Percentiles rank a stretch among this genome's conserved stretches.
Conservation (phyloP, 2,888 invertebrate species). For the Caprella mutica region DNA sequence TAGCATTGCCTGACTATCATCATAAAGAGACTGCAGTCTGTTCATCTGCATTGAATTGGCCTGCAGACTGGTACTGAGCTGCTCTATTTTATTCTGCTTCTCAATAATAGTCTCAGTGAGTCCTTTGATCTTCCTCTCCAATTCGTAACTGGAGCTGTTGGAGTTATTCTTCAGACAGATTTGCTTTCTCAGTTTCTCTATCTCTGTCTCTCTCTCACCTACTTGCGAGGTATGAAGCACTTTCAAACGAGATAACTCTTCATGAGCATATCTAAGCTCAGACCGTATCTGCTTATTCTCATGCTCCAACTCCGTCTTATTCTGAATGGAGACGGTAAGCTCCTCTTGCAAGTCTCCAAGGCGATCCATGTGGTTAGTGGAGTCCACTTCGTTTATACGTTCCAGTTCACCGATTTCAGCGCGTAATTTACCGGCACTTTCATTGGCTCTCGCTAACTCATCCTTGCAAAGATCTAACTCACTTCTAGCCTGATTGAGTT, state of each 20-base stretch:
- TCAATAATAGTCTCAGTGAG: conserved; percentile 72
- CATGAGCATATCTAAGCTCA: conserved; percentile 48
- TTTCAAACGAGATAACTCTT: conserved; percentile 47
- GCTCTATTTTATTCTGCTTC: conserved; percentile 74
- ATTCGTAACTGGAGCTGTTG: no score
- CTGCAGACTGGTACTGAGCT: conserved; percentile 70
- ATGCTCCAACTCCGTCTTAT: conserved; percentile 42
- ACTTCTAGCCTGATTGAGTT: conserved; percentile 51
- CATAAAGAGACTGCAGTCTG: conserved; percentile 60
- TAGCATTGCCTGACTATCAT: no score
- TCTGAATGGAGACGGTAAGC: conserved; percentile 41
- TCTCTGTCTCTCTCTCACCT: conserved; percentile 49
- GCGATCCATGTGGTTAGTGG: conserved; percentile 36
- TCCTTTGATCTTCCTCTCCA: conserved; percentile 44
- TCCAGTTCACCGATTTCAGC: conserved; percentile 47
- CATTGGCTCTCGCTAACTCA: conserved; percentile 47
- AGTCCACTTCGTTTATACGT: conserved; percentile 43
- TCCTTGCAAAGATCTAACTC: conserved; percentile 50
- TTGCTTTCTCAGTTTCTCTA: conserved; percentile 48
- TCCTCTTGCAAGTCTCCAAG: conserved; percentile 41
- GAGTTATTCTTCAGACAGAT: no score
- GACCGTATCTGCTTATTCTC: conserved; percentile 43
- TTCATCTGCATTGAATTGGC: conserved; percentile 72
- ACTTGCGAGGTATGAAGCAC: conserved; percentile 44
- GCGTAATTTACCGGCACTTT: conserved; percentile 42